phyloP scores from a whole-genome alignment of 2,888 invertebrate species.

The Pheosia gnoma region DNA sequence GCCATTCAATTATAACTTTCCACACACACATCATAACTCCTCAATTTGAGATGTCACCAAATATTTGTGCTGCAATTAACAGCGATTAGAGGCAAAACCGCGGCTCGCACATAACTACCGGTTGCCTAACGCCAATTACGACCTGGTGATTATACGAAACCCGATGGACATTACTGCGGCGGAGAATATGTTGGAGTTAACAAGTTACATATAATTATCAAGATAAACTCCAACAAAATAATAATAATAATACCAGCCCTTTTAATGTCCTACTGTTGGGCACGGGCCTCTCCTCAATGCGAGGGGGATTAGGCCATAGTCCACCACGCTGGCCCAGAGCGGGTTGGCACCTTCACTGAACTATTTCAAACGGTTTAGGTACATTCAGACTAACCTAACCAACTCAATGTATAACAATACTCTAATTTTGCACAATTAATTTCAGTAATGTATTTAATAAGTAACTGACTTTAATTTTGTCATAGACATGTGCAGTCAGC shows the following conservation, averaged over 20 bases:
- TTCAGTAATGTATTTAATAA: neutral
- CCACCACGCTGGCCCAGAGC: too few relatives aligned
- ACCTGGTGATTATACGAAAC: slow-evolving; percentile 1
- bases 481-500: neutral
- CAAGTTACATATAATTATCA: neutral
- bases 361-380: too few relatives aligned
- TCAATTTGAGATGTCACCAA: neutral
- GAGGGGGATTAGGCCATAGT: too few relatives aligned
- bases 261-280: too few relatives aligned
- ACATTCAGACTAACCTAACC: too few relatives aligned
- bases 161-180: neutral
- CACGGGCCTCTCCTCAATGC: too few relatives aligned
- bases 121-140: slow-evolving; percentile 6
- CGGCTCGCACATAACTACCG: neutral
- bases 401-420: too few relatives aligned
- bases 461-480: neutral
- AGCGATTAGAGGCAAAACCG: slow-evolving; percentile 2
- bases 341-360: too few relatives aligned
- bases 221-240: too few relatives aligned
- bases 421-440: neutral
- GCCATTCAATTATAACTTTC: neutral
- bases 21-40: neutral
- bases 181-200: neutral
- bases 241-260: too few relatives aligned
- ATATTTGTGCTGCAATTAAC: neutral